Evolutionary conservation across 2,797 vertebrate species (phyloP), one percentile per base, ranked within the genome.

Genomic region (Chlorospingus semifuscus): DNA sequence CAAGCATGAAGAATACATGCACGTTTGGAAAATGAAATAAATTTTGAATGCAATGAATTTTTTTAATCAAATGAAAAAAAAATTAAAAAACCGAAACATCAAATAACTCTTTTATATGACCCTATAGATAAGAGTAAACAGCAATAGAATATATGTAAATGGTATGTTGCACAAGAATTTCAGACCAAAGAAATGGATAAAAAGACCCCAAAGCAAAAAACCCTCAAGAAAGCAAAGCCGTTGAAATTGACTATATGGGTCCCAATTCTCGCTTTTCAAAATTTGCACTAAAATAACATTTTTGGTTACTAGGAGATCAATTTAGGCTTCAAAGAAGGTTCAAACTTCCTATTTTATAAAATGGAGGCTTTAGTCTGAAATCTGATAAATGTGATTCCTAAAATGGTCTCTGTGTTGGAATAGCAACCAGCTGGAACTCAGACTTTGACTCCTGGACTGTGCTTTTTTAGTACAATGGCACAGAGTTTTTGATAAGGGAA

Each of bases 381-480:
- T 66, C 24, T 27, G 44, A 44, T 72, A 55, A 83, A 23, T 32
- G 7, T 15, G 1, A 47, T 70, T 44, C 20, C 12, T 41, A 44
- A 93, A 74, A 56, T 57, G 1, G 17, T 39, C 14, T 47, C 29
- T 72, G 0, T 61, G 11, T 47, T 69, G 19, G 24, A 65, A 44
- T 12, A 72, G 53, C 26, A 6, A 23, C 4, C 15, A 52, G 2
- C 3, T 77, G 57, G 39, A 80, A 37, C 16, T 52, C 29, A 56
- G 32, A 3, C 24, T 69, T 65, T 72, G 32, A 39, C 5, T 32
- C 9, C 21, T 27, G 59, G 21, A 21, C 9, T 26, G 3, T 34
- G 2, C 0, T 47, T 68, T 83, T 52, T 14, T 4, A 60, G 36
- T 41, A 37, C 6, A 66, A 34, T 0, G 4, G 16, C 63, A 26